Evolutionary conservation across 2,888 invertebrate species (phyloP).

Genomic region (Apamea epomidion): DNA sequence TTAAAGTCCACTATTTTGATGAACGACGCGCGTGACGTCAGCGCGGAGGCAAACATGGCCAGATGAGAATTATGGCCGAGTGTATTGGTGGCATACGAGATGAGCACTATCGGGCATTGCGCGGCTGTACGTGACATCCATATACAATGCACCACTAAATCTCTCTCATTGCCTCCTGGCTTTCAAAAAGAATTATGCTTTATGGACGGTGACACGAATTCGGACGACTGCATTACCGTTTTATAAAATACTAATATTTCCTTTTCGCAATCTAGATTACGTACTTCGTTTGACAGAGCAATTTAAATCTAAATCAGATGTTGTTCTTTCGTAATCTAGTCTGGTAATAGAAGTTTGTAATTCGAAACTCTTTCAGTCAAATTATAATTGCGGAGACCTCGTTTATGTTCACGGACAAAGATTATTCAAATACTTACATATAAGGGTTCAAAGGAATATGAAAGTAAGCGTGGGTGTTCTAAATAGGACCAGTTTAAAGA

Average conservation of each 20-base stretch:
- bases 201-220: constrained; percentile 70
- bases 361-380: constrained; percentile 33
- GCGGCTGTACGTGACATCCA: constrained; percentile 80
- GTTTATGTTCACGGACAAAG: constrained; percentile 44
- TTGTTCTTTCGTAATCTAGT: constrained; percentile 18
- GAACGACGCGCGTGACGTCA: constrained; percentile 72
- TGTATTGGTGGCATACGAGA: constrained; percentile 82
- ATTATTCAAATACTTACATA: constrained; percentile 54
- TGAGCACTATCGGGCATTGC: constrained; percentile 81
- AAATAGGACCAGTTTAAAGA: constrained; percentile 58
- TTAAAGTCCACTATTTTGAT: constrained; percentile 72
- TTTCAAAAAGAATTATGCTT: constrained; percentile 73
- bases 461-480: constrained; percentile 59
- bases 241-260: constrained; percentile 52
- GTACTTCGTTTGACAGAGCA: constrained; percentile 18
- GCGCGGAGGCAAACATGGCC: constrained; percentile 76
- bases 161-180: constrained; percentile 69
- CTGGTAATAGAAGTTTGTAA: constrained; percentile 12
- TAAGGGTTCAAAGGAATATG: constrained; percentile 55
- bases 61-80: constrained; percentile 80
- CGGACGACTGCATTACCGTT: constrained; percentile 59
- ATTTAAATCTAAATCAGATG: constrained; percentile 29
- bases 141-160: constrained; percentile 77
- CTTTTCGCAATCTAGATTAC: constrained; percentile 42
- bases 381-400: constrained; percentile 42